These are phyloP conservation scores for Bungarus multicinctus DNA, from an alignment of 2,113 vertebrate genomes.

Conservation along the genomic window DNA sequence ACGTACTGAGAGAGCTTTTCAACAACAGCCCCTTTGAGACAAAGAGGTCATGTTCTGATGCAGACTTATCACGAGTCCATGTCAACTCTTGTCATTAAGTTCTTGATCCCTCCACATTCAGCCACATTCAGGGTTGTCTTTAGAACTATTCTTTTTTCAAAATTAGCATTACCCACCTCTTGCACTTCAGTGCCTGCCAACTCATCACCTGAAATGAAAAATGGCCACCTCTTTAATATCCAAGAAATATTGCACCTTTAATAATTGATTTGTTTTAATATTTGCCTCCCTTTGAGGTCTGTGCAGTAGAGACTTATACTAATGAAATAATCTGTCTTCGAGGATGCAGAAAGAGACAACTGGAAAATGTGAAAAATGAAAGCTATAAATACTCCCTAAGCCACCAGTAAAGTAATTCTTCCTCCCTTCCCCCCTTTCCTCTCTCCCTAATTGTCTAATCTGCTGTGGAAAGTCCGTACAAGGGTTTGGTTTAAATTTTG, in stretches of 20 bases:
- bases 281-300: neutral
- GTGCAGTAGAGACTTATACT: neutral
- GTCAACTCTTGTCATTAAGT: neutral
- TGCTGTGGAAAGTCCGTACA: neutral
- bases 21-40: neutral
- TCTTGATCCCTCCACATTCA: neutral
- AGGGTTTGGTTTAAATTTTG: neutral
- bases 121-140: neutral
- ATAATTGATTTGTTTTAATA: slow-evolving; percentile 34
- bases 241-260: slow-evolving; percentile 10
- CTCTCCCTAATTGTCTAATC: neutral
- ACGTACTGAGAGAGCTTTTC: neutral
- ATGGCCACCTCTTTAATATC: slow-evolving; percentile 4
- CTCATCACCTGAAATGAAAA: neutral
- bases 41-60: neutral
- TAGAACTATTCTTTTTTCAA: neutral
- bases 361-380: slow-evolving; percentile 20
- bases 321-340: slow-evolving; percentile 31
- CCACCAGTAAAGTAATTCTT: neutral
- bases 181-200: neutral
- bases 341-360: neutral
- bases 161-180: neutral
- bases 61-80: neutral
- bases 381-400: slow-evolving; percentile 17
- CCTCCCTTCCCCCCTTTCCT: neutral